Conservation (phyloP, 30 jellyfish, hydroid and myxozoan species). For the Aurelia coerulea region DNA sequence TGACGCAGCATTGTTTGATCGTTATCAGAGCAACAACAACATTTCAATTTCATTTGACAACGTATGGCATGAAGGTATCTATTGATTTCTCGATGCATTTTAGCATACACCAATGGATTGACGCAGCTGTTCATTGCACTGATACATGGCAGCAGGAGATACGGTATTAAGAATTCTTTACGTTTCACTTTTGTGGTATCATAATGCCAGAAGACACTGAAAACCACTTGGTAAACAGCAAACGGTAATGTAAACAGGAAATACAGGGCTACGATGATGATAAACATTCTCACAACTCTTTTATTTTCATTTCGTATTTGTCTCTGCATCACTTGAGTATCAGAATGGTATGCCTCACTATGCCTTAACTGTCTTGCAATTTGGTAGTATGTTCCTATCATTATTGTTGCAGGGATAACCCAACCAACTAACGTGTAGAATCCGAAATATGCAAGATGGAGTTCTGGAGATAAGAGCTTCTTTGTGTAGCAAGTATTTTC, state of each 20-base stretch:
- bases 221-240: conserved; percentile 35
- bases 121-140: conserved; percentile 68
- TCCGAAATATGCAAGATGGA: conserved; percentile 16
- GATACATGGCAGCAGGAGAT: conserved; percentile 40
- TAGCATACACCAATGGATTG: conserved; percentile 66
- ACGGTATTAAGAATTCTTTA: too few relatives aligned
- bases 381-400: conserved; percentile 15
- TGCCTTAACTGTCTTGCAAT: conserved; percentile 29
- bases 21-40: background rate
- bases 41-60: background rate
- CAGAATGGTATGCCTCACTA: conserved; percentile 48
- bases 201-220: background rate
- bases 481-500: conserved; percentile 10
- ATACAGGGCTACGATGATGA: conserved; percentile 41
- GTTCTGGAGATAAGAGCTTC: conserved; percentile 6
- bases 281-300: conserved; percentile 56
- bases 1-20: background rate
- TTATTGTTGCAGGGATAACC: conserved; percentile 45
- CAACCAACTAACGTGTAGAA: conserved; percentile 46
- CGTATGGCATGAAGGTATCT: conserved; percentile 19
- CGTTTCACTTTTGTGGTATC: background rate
- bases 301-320: conserved; percentile 53
- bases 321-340: conserved; percentile 45
- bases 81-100: conserved; percentile 60
- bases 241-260: conserved; percentile 48